Percentiles rank a stretch among this genome's conserved stretches.
These are phyloP conservation scores for Capitella teleta DNA, from an alignment of 1,140 invertebrate genomes.

Conservation along the genomic window DNA sequence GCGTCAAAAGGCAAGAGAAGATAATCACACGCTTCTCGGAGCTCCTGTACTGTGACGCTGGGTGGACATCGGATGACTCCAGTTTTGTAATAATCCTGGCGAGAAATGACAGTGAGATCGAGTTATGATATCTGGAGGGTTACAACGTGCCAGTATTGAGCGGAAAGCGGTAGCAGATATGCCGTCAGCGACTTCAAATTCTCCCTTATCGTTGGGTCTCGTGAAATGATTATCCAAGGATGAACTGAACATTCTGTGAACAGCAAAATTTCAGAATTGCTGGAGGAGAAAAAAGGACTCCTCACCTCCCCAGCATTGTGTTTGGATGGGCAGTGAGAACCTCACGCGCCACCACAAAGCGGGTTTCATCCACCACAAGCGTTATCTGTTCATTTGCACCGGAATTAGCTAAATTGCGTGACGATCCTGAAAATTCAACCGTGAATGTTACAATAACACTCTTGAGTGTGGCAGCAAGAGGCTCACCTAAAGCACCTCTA, in stretches of 20 bases:
- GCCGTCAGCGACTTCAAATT: constrained; percentile 97
- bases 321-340: constrained; percentile 83
- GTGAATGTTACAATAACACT: not conserved
- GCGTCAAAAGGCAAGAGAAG: constrained; percentile 95
- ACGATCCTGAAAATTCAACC: not conserved
- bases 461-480: not conserved
- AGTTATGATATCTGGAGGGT: not conserved
- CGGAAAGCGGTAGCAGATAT: constrained; percentile 91
- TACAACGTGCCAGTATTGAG: constrained; percentile 59
- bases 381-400: constrained; percentile 49
- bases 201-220: constrained; percentile 86
- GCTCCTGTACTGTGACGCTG: constrained; percentile 76
- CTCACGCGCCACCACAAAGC: constrained; percentile 81
- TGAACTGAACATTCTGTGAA: constrained; percentile 78
- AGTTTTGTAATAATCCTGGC: constrained; percentile 81
- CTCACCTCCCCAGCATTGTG: constrained; percentile 70
- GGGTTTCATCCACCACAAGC: constrained; percentile 83
- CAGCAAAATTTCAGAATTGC: not conserved
- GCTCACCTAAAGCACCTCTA: constrained; percentile 17
- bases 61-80: constrained; percentile 77
- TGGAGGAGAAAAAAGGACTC: not conserved
- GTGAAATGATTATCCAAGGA: constrained; percentile 73
- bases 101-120: not conserved
- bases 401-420: constrained; percentile 3
- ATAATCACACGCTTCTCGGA: constrained; percentile 97